These are phyloP conservation scores for Neoascia interrupta DNA, from an alignment of 2,888 invertebrate genomes.

Conservation along the genomic window DNA sequence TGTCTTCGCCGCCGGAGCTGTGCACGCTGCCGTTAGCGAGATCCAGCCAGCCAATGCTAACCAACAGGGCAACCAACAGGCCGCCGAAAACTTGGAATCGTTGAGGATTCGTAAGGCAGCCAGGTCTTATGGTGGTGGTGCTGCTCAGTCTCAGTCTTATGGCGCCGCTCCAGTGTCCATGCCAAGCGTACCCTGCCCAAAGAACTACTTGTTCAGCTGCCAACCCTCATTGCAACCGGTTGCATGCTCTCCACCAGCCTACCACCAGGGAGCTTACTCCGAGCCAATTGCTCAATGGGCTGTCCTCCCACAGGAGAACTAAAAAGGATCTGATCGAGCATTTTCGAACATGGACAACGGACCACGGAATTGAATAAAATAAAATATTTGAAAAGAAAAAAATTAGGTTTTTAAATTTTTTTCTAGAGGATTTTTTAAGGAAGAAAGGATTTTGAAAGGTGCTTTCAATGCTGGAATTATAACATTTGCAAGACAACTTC, in stretches of 20 bases:
- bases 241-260: constrained; percentile 30
- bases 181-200: constrained; percentile 54
- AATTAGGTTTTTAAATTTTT: not conserved
- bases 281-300: constrained; percentile 50
- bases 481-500: too few relatives aligned
- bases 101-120: constrained; percentile 59
- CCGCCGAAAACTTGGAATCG: constrained; percentile 47
- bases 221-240: constrained; percentile 56
- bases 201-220: constrained; percentile 60
- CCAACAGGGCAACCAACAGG: constrained; percentile 19
- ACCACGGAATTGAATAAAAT: constrained; percentile 20
- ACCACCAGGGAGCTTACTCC: constrained; percentile 48
- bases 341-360: not conserved
- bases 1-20: constrained; percentile 24
- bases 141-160: constrained; percentile 4
- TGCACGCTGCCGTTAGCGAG: constrained; percentile 28
- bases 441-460: too few relatives aligned
- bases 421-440: too few relatives aligned
- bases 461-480: too few relatives aligned
- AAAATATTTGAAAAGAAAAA: not conserved
- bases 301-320: constrained; percentile 26
- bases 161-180: constrained; percentile 17
- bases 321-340: not conserved
- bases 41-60: constrained; percentile 25
- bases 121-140: constrained; percentile 36